Evolutionary conservation across 2,888 invertebrate genomes (phyloP), one percentile per base, ranked within the genome.

Genomic region (Ypsolopha sequella): DNA sequence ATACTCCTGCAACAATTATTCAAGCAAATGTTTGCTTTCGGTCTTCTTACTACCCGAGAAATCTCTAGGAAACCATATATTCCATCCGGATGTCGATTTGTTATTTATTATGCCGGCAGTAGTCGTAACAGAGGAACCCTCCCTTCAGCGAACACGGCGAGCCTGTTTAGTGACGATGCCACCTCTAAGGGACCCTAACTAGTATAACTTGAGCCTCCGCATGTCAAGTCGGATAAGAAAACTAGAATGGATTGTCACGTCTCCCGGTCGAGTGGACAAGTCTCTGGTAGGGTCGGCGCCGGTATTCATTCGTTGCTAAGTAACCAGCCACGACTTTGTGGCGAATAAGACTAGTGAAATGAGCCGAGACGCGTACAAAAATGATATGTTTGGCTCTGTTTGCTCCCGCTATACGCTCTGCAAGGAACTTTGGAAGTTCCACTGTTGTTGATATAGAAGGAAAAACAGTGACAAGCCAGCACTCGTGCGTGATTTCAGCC

Each of bases 81-180:
- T 80, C 80, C 80, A 79, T 77, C 75, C 76, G 72, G 74, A 77
- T 77, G 78, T 80, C 81, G 84, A 84, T 85, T 84, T 85, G 84
- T 85, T 84, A 85, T 85, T 85, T 84, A 84, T 84, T 85, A 84
- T 49, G 82, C 71, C 69, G 75, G 73, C 80, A 80, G 82, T 80
- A 81, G 82, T 80, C 76, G 81, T 80, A 80, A 78, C 74, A 72
- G 77, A 65, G 76, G 76, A 66, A 75, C 67, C 79, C 79, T 24
- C 24, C 24, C 24, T 24, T 24, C 24, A 76, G 74, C 75, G 73
- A 76, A 80, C 80, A 78, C 73, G 78, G 79, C 80, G 76, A 73
- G 75, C 76, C 77, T 82, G 76, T 80, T 82, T 81, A 80, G 80
- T 73, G 72, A 72, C 76, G 75, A 73, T 73, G 76, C 76, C 73